Percentiles rank a stretch among this genome's conserved stretches.
phyloP scores from a whole-genome alignment of 2,888 invertebrate genomes.

The Drosophila paramelanica region DNA sequence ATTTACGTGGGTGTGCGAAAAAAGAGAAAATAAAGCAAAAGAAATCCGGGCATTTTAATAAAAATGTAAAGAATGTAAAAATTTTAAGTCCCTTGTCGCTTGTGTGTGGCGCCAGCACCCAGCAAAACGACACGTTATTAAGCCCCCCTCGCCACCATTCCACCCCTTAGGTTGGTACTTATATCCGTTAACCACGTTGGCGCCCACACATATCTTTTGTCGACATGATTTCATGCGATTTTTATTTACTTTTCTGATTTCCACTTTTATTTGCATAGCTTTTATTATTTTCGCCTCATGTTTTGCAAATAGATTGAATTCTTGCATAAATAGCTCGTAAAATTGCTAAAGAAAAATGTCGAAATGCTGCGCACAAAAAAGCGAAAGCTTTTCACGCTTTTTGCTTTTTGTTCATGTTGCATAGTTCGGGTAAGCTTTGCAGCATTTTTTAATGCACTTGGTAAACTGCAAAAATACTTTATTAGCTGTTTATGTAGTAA shows the following conservation, averaged over 20 bases:
- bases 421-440: conserved; percentile 14
- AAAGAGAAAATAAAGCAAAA: conserved; percentile 13
- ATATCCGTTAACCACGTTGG: not conserved
- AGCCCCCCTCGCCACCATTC: conserved; percentile 8
- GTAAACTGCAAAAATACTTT: not conserved
- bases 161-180: conserved; percentile 9
- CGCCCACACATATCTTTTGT: conserved; percentile 5
- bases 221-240: conserved; percentile 37
- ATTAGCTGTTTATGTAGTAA: not conserved
- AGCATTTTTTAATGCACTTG: not conserved
- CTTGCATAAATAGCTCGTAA: conserved; percentile 13
- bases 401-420: not conserved
- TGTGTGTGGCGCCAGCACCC: conserved; percentile 25
- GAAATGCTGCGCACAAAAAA: not conserved
- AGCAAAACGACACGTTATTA: conserved; percentile 46
- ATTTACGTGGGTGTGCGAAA: conserved; percentile 15
- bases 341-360: not conserved
- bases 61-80: conserved; percentile 40
- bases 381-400: not conserved
- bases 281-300: not conserved
- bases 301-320: conserved; percentile 13
- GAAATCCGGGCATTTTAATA: conserved; percentile 54
- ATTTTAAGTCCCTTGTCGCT: conserved; percentile 7
- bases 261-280: conserved; percentile 4
- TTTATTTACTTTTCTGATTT: conserved; percentile 30